Conservation (phyloP, 2,888 invertebrate species). For the Amphimallon solstitiale region DNA sequence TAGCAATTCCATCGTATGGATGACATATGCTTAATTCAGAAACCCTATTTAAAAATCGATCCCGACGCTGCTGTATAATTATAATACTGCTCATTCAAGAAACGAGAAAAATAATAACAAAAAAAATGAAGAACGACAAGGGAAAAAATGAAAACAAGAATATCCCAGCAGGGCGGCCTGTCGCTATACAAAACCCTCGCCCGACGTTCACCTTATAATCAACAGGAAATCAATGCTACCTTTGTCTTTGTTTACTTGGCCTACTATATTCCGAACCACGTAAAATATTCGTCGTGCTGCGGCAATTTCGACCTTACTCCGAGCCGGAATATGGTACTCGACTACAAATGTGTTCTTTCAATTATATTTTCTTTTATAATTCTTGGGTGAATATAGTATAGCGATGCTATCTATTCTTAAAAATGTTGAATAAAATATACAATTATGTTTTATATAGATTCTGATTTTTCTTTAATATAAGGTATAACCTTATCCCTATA, state of each 20-base stretch:
- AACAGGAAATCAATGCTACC: conserved; percentile 47
- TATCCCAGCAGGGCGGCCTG: conserved; percentile 11
- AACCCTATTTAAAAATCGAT: conserved; percentile 27
- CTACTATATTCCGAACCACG: conserved; percentile 42
- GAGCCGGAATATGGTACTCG: too few relatives aligned
- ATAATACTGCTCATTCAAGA: conserved; percentile 10
- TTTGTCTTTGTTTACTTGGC: conserved; percentile 45
- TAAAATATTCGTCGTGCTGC: conserved; percentile 35
- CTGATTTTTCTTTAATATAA: too few relatives aligned
- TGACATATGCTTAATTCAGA: conserved; percentile 25
- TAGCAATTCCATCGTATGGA: conserved; percentile 8
- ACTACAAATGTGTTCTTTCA: too few relatives aligned
- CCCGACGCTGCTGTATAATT: conserved; percentile 7
- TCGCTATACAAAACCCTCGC: conserved; percentile 9
- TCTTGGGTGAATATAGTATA: too few relatives aligned
- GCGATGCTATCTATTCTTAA: too few relatives aligned
- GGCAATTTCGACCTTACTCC: conserved; percentile 29
- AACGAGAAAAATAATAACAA: conserved; percentile 4
- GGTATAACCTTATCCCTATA: too few relatives aligned
- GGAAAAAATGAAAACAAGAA: conserved; percentile 4
- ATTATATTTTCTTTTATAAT: too few relatives aligned
- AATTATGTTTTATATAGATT: too few relatives aligned
- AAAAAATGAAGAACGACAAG: too few relatives aligned
- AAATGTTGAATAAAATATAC: too few relatives aligned
- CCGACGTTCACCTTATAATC: conserved; percentile 38